Evolutionary conservation across 2,888 invertebrate species (phyloP), one percentile per base, ranked within the genome.

Genomic region (Trissolcus brochymenae): DNA sequence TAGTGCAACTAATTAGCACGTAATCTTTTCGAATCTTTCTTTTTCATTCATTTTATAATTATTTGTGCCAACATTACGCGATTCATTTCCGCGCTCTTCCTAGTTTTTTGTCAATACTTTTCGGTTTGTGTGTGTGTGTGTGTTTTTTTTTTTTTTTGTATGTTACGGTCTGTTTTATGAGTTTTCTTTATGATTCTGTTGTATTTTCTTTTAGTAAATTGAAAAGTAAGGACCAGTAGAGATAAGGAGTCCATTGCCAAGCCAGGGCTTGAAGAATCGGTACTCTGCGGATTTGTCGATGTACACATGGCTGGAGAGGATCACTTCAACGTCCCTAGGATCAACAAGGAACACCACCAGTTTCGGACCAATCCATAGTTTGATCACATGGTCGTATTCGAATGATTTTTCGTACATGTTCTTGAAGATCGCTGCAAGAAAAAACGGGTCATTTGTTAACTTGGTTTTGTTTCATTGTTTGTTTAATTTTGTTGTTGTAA

Each of bases 271-370:
- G 90, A 95, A 95, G 90, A 95, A 94, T 82, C 92, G 91, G 89
- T 95, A 95, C 84, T 95, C 95, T 11, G 92, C 90, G 21, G 95
- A 93, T 87, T 95, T 95, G 90, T 95, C 95, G 80, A 95, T 94
- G 88, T 94, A 93, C 1, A 94, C 93, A 84, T 95, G 93, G 82
- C 95, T 95, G 86, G 95, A 94, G 17, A 95, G 91, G 81, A 95
- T 92, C 57, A 95, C 90, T 88, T 95, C 95, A 43, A 94, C 93
- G 84, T 95, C 95, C 2, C 93, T 91, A 16, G 95, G 95, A 84
- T 95, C 94, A 78, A 92, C 92, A 82, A 95, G 87, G 90, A 95
- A 95, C 56, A 95, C 91, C 29, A 94, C 73, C 53, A 95, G 91
- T 86, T 94, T 93, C 1, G 95, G 94, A 6, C 95, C 95, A 73